Base-by-base conservation (phyloP, 2,113 vertebrate species). In the Actinemys pallida region DNA sequence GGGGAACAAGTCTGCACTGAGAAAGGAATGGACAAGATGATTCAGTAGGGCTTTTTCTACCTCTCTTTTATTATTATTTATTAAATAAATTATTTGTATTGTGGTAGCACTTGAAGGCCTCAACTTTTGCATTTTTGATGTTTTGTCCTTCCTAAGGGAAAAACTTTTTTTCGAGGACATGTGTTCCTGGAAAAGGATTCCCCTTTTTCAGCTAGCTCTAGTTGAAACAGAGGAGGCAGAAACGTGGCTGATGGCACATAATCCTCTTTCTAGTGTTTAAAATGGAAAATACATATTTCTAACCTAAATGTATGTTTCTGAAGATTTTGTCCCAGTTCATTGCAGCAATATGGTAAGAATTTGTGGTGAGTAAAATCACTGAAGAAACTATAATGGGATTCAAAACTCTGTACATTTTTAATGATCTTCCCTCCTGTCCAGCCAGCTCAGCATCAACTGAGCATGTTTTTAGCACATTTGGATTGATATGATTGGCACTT, bases 41-140 rank as follows among this genome's bases (percentile, higher is more conserved):
- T 91, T 83, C 94, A 93, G 93, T 57, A 83, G 93, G 90, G 94
- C 95, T 91, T 93, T 96, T 94, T 91, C 90, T 84, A 84, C 85
- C 93, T 81, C n/a, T 39, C 65, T 69, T 89, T 86, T 92, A 42
- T 85, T 81, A 1, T 96, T 96, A 95, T 95, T 93, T 94, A 53
- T 72, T 97, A 90, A 96, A 91, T 95, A 86, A 83, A 86, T 54
- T 90, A 92, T 96, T 96, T 91, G 11, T n/a, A 82, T 3, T 86
- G 29, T 80, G 62, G n/a, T 87, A 80, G 31, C 31, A 89, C 27
- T 87, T 59, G 79, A 65, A 79, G 13, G 31, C 27, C 42, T 87
- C 47, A 72, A 69, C 2, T 59, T 76, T 57, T 10, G 53, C 59
- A 35, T 35, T 62, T 65, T 65, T 65, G 31, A 35, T 31, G 6